Conservation (phyloP, 2,888 invertebrate genomes). For the Dasypogon diadema region DNA sequence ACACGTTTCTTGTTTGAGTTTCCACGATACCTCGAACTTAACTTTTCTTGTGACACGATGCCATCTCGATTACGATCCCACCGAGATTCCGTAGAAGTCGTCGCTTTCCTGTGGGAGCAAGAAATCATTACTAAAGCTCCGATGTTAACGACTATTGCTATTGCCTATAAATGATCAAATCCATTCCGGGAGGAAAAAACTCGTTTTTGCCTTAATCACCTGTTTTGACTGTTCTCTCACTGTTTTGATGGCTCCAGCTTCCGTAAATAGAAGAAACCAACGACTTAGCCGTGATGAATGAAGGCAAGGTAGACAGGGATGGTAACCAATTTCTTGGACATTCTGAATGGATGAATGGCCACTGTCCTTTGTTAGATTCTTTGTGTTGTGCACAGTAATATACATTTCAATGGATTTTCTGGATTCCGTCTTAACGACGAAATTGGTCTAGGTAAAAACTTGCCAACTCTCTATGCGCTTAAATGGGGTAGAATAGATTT, state of each 20-base stretch:
- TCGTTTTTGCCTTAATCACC: slow-evolving; percentile 5
- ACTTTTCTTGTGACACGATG: slow-evolving; percentile 8
- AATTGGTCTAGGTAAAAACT: slow-evolving; percentile 15
- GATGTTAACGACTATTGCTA: too few species aligned
- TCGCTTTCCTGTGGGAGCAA: slow-evolving; percentile 6
- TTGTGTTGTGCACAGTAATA: neutral
- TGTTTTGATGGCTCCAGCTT: slow-evolving; percentile 27
- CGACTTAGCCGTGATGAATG: slow-evolving; percentile 32
- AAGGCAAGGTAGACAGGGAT: neutral
- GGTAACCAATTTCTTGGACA: slow-evolving; percentile 7
- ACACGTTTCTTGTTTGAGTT: neutral
- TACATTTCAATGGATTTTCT: slow-evolving; percentile 11
- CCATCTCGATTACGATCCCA: slow-evolving; percentile 6
- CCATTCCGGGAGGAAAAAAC: slow-evolving; percentile 6
- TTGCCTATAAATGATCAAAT: too few species aligned
- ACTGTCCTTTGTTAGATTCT: slow-evolving; percentile 7
- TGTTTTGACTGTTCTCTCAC: slow-evolving; percentile 14
- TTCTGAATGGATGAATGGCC: slow-evolving; percentile 35
- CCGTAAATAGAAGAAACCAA: slow-evolving; percentile 19
- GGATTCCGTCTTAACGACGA: slow-evolving; percentile 1
- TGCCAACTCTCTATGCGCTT: neutral
- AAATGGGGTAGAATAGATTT: slow-evolving; percentile 10
- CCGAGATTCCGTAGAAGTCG: slow-evolving; percentile 11
- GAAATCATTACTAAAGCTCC: slow-evolving; percentile 1
- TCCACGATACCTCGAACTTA: neutral